phyloP scores from a whole-genome alignment of 2,888 invertebrate genomes.

The Mythimna pallens region DNA sequence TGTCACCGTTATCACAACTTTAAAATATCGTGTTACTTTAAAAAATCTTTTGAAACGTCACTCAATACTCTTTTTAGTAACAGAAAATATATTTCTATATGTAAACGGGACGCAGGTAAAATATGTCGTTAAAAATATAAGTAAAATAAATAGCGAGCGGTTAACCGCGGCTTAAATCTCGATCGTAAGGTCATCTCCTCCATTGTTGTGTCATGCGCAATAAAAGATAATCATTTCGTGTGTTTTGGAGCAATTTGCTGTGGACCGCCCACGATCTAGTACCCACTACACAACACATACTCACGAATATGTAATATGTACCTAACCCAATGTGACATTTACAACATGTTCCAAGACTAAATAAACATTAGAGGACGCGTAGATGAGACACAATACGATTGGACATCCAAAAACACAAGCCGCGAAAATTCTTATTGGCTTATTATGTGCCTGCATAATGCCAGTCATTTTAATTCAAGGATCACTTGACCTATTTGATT shows the following conservation, averaged over 20 bases:
- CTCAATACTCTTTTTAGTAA: conserved; percentile 23
- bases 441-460: conserved; percentile 42
- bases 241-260: conserved; percentile 86
- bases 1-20: conserved; percentile 65
- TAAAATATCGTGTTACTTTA: conserved; percentile 52
- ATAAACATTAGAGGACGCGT: conserved; percentile 44
- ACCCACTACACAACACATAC: conserved; percentile 51
- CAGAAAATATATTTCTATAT: conserved; percentile 30
- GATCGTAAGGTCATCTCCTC: conserved; percentile 83
- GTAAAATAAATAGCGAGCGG: conserved; percentile 73
- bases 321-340: conserved; percentile 39
- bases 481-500: conserved; percentile 64
- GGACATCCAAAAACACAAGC: conserved; percentile 30
- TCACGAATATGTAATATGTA: conserved; percentile 40
- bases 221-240: conserved; percentile 86
- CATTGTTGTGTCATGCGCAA: conserved; percentile 86
- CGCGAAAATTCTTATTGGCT: conserved; percentile 44
- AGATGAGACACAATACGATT: conserved; percentile 28
- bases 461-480: conserved; percentile 67
- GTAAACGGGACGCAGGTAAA: conserved; percentile 59
- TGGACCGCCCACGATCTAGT: conserved; percentile 77
- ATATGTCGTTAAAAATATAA: conserved; percentile 65
- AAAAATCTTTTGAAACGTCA: conserved; percentile 33
- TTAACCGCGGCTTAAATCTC: conserved; percentile 77
- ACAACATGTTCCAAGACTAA: conserved; percentile 39